Percentiles rank a stretch among this genome's conserved stretches.
Evolutionary conservation across 2,113 vertebrate species (phyloP).

Genomic region (Colaptes auratus): DNA sequence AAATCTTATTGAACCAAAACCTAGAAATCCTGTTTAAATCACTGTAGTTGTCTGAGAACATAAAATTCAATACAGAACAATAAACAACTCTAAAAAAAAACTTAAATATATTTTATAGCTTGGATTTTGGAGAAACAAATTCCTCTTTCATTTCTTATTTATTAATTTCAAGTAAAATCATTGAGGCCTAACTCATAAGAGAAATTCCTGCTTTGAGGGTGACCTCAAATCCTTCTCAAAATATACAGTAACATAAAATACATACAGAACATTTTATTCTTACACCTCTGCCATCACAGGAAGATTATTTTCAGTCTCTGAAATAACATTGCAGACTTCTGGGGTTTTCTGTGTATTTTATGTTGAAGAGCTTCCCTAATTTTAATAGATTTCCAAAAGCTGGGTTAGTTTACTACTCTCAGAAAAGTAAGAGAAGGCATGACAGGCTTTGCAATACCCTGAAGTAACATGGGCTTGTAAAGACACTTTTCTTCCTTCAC

Average conservation of each 20-base stretch:
- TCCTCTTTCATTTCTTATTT: slow-evolving; percentile 26
- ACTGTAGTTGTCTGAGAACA: neutral
- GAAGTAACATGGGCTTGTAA: neutral
- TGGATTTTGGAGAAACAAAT: neutral
- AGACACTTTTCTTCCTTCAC: neutral
- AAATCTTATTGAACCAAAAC: slow-evolving; percentile 34
- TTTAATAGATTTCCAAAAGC: neutral
- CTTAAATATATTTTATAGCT: slow-evolving; percentile 24
- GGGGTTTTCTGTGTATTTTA: slow-evolving; percentile 3
- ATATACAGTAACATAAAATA: slow-evolving; percentile 36
- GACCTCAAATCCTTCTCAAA: slow-evolving; percentile 30
- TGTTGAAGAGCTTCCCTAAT: neutral
- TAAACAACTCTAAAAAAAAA: neutral
- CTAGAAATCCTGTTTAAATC: slow-evolving; percentile 42
- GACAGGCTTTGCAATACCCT: neutral
- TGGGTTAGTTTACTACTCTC: neutral
- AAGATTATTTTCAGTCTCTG: slow-evolving; percentile 58
- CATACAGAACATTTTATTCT: slow-evolving; percentile 37
- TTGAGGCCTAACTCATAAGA: slow-evolving; percentile 20
- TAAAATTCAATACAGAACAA: slow-evolving; percentile 32
- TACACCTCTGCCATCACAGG: neutral
- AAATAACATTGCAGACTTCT: slow-evolving; percentile 24
- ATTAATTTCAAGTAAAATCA: slow-evolving; percentile 34
- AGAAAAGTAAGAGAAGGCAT: neutral
- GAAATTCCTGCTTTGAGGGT: neutral